These are phyloP conservation scores for Pelodytes ibericus DNA, from an alignment of 2,797 vertebrate genomes.

Conservation along the genomic window DNA sequence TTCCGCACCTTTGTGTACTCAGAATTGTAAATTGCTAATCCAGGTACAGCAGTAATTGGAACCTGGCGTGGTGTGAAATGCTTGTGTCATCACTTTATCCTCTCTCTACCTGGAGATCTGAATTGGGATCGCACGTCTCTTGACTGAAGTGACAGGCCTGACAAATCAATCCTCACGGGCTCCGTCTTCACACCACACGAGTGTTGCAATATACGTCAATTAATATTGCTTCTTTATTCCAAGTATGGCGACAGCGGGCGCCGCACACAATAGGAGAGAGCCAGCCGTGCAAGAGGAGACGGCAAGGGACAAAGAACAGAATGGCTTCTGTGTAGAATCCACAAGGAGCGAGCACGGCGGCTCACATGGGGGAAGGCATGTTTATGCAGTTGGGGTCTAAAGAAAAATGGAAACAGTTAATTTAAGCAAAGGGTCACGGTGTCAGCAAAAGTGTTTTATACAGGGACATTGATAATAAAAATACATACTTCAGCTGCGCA, in stretches of 20 bases:
- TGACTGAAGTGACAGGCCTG: conserved; percentile 77
- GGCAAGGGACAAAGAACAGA: conserved; percentile 34
- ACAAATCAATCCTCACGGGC: conserved; percentile 78
- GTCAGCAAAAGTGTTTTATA: no score
- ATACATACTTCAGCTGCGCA: no score
- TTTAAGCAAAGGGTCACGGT: no score
- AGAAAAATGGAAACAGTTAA: no score
- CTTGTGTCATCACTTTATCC: conserved; percentile 68
- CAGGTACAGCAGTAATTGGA: conserved; percentile 69
- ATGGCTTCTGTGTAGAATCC: conserved; percentile 6
- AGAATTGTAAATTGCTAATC: conserved; percentile 69
- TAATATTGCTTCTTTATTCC: conserved; percentile 78
- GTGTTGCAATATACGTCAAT: conserved; percentile 77
- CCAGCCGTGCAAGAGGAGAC: conserved; percentile 12
- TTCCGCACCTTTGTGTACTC: conserved; percentile 58
- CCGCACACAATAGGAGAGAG: conserved; percentile 56
- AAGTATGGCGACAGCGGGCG: conserved; percentile 63
- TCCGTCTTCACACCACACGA: conserved; percentile 76
- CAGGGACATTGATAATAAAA: no score
- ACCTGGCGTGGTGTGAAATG: conserved; percentile 68
- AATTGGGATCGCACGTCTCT: conserved; percentile 73
- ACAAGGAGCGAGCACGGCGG: not conserved
- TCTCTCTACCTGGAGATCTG: conserved; percentile 74
- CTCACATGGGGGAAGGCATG: not conserved
- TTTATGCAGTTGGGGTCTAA: no score